Evolutionary conservation across 2,888 invertebrate species (phyloP), one percentile per base, ranked within the genome.

Genomic region (Rhagium mordax): DNA sequence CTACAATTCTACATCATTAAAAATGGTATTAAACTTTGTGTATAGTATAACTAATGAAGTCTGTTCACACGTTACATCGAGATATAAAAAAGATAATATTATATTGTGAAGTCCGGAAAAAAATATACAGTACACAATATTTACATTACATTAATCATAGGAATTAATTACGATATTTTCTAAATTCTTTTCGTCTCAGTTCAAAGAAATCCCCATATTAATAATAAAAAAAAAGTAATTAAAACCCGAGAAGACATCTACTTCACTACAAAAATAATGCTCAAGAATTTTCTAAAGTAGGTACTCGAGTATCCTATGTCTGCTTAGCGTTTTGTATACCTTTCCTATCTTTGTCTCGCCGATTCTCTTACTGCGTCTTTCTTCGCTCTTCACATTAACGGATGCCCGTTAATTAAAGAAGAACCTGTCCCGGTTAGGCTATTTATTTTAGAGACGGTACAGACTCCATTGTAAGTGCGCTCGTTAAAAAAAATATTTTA

Each of bases 371-470:
- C 74, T 59, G 74, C 65, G 41, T 41, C 2, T 41, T 41, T 41
- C 71, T 77, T 77, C 79, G 76, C 78, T 78, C 77, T 79, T 74
- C 77, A 75, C 72, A 79, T 86, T 85, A 85, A 84, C 84, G 82
- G 81, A 82, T 81, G 83, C 79, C 82, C 82, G 85, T 84, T 85
- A 86, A 85, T 84, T 82, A 83, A 83, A 82, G 82, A 81, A 82
- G 78, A 82, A 83, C 83, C 82, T 83, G 83, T 83, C 83, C 81
- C 79, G 72, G 64, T 72, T 76, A 74, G 77, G 79, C 78, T 83
- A 83, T 83, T 84, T 84, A 82, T 80, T 84, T 83, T 82, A 81
- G 80, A 83, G 80, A 81, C 79, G 78, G 78, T 78, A 81, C 82
- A 82, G 81, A 78, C 81, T 78, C 75, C 72, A 74, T 74, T 74